Evolutionary conservation across 2,113 vertebrate genomes (phyloP), one percentile per base, ranked within the genome.

Genomic region (Amia ocellicauda): DNA sequence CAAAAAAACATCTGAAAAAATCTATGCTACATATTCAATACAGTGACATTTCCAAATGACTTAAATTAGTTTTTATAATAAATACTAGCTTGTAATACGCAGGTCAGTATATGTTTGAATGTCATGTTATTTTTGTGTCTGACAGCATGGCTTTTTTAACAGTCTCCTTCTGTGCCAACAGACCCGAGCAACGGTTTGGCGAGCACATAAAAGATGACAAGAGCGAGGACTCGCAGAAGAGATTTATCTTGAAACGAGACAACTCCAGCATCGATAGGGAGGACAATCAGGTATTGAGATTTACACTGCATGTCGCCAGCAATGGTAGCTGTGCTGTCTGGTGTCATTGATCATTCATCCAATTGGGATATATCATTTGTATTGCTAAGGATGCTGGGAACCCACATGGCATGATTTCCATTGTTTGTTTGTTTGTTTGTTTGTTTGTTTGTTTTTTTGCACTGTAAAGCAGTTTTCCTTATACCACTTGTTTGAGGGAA

Each of bases 241-340:
- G 88, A 84, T 92, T 91, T 89, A 92, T 92, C 88, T 89, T 92
- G 86, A 92, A 91, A 86, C 85, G 89, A 83, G 89, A 90, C 90
- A 92, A 90, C 87, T 89, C 89, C 89, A 91, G 89, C 88, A 86
- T 91, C 85, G 90, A 92, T 89, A 91, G 90, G 89, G 90, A 92
- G 82, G 89, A 92, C 85, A 84, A 85, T 85, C 88, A 91, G 89
- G 90, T 91, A 64, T 7, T 22, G 9, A 19, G 14, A n/a, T 14
- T 23, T 20, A n/a, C 40, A 1, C 13, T 17, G 19, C 58, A 23
- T 47, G 45, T n/a, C 20, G 7, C 41, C 40, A 11, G 23, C 20
- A 10, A 5, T 17, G n/a, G 3, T 47, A 17, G 58, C 22, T 27
- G 20, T 45, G 11, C 41, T 24, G 22, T 47, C 41, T 10, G 7